These are phyloP conservation scores for Grus americana DNA, from an alignment of 2,113 vertebrate genomes.

Conservation along the genomic window DNA sequence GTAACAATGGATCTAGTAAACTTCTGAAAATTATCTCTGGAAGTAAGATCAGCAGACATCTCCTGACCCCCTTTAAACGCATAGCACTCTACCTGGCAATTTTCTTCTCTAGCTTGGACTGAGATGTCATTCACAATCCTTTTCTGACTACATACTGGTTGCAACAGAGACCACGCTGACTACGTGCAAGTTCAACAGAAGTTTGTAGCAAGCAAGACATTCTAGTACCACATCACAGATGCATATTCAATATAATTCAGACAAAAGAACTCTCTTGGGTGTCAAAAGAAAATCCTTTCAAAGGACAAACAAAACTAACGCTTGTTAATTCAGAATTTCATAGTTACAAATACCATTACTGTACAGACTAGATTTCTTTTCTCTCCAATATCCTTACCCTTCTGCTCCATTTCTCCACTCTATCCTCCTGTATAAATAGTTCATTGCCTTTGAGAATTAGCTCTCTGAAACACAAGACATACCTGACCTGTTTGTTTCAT, in stretches of 20 bases:
- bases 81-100: background rate
- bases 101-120: background rate
- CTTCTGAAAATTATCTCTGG: background rate
- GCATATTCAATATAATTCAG: slow-evolving; percentile 42
- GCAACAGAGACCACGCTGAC: background rate
- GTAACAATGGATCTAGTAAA: background rate
- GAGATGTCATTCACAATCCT: background rate
- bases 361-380: background rate
- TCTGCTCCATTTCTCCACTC: background rate
- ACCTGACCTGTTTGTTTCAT: background rate
- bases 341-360: background rate
- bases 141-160: background rate
- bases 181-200: slow-evolving; percentile 49
- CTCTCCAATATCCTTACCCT: background rate
- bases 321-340: slow-evolving; percentile 60
- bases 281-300: slow-evolving; percentile 63
- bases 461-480: background rate
- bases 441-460: background rate
- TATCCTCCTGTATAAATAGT: background rate
- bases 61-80: background rate
- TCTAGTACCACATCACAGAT: slow-evolving; percentile 39
- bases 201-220: slow-evolving; percentile 12
- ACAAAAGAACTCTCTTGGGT: slow-evolving; percentile 57
- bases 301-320: slow-evolving; percentile 55
- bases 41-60: background rate